Evolutionary conservation across 2,113 vertebrate species (phyloP).

Genomic region (Orycteropus afer): DNA sequence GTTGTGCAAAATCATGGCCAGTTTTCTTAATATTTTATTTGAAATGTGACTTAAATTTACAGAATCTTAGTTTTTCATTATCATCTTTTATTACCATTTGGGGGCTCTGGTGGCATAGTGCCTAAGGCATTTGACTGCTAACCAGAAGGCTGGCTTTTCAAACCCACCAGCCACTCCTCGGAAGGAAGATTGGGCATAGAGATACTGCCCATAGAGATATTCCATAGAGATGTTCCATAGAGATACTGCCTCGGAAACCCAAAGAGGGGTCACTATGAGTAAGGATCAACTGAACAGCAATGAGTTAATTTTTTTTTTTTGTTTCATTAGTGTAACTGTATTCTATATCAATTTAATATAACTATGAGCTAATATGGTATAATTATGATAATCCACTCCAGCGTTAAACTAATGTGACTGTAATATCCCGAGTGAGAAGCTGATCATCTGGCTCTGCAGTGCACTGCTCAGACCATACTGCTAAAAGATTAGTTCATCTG

Average conservation of each 20-base stretch:
- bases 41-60: neutral
- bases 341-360: neutral
- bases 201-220: no score
- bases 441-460: neutral
- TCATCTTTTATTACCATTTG: neutral
- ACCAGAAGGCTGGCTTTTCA: no score
- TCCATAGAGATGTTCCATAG: no score
- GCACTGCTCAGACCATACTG: neutral
- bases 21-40: slow-evolving; percentile 31
- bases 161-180: no score
- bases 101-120: no score
- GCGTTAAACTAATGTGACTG: neutral
- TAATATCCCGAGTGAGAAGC: neutral
- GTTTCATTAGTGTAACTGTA: neutral
- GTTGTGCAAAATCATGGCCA: neutral
- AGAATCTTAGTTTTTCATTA: neutral
- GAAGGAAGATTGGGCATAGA: no score
- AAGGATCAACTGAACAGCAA: no score
- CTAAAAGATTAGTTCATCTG: neutral
- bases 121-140: no score
- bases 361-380: neutral
- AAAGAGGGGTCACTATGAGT: no score
- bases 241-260: no score
- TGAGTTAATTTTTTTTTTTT: no score
- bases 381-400: neutral